Evolutionary conservation across 2,113 vertebrate species (phyloP), one percentile per base, ranked within the genome.

Genomic region (Nansenia antarctica): DNA sequence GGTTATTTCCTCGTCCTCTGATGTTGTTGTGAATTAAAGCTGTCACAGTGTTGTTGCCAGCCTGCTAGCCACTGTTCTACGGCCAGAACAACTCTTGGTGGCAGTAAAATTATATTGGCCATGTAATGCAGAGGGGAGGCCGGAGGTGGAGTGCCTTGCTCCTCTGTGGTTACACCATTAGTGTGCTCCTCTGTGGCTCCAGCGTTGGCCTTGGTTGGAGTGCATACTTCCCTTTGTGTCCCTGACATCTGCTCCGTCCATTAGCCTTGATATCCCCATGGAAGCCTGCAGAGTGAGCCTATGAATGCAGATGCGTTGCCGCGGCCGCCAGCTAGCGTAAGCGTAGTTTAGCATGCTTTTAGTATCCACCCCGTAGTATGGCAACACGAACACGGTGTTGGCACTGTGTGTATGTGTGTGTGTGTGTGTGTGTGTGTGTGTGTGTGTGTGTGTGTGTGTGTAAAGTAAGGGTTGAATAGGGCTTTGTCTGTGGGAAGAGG

Each of bases 241-340:
- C 15, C 29, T 73, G 67, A 76, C 80, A 82, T 79, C 73, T 77
- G 77, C 47, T 69, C 18, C 65, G 2, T 52, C 65, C 70, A 74
- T 82, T 78, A 74, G 71, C 74, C 61, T 65, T 63, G 54, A 73
- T 57, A 65, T 74, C 71, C 71, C 45, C 71, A 69, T 69, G 61
- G 64, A 70, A 52, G 52, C 61, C 60, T 20, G n/a, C n/a, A n/a
- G n/a, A n/a, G n/a, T n/a, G 15, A 58, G 70, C 31, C 11, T 18
- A 27, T 74, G 76, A 76, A 73, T 69, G 73, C 61, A 37, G 75
- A 74, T 68, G 29, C n/a, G n/a, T n/a, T 20, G 54, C 57, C 9
- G 70, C 59, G 62, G 57, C 62, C 20, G 62, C 65, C 8, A 57
- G 35, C n/a, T n/a, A n/a, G n/a, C n/a, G n/a, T n/a, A n/a, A n/a